Base-by-base conservation (phyloP, 2,797 vertebrate genomes). In the Myotis myotis region DNA sequence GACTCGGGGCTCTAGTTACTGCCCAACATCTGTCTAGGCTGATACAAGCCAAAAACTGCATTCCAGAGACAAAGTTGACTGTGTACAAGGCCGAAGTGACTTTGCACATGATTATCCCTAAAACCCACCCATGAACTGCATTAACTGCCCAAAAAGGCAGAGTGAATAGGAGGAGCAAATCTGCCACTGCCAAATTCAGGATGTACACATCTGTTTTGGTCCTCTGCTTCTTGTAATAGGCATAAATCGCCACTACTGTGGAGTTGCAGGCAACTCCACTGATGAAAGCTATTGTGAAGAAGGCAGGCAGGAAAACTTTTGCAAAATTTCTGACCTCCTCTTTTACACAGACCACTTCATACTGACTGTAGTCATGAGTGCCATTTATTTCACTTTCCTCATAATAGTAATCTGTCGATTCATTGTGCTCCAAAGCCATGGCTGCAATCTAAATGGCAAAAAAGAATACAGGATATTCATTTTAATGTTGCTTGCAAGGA, bases 101-200 rank as follows among this genome's bases (percentile, higher is more conserved):
- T 98, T 99, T 99, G 95, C 99, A 99, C 96, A 99, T 96, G 0
- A 79, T 8, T 6, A 89, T 97, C 9, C 99, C 99, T 89, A 98
- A 95, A 89, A 97, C 72, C 98, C 98, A 95, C 91, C 99, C 94
- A 38, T 98, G 98, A 97, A 98, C 99, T 2, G 99, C 99, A 5
- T 99, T 99, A 0, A 98, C 99, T 1, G 99, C 99, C 99, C 99
- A 99, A 68, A 99, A 99, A 0, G 99, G 99, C 76, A 99, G 98
- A 0, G 99, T 99, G 87, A 99, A 93, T 28, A 99, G 99, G 36
- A 99, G 98, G 83, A 99, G 97, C 70, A 99, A 96, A 87, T 99
- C 99, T 0, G 99, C 99, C 0, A 99, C 98, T 22, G 99, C 99
- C 8, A 99, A 97, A 80, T 99, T 99, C 44, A 99, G 98, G 96